Evolutionary conservation across 2,888 invertebrate species (phyloP), one percentile per base, ranked within the genome.

Genomic region (Miltochrista miniata): DNA sequence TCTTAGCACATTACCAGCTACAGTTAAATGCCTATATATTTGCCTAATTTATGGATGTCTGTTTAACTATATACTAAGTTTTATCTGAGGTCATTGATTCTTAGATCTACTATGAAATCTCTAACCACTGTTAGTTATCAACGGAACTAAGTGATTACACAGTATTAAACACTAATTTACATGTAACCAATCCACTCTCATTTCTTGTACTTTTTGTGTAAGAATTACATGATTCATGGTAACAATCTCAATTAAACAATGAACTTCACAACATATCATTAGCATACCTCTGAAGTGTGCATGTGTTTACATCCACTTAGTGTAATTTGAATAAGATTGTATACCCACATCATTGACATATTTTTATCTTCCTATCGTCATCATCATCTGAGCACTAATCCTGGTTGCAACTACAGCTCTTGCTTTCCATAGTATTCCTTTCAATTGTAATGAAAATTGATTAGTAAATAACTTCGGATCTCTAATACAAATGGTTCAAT

Each of bases 1-100:
- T 61, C 71, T 67, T 58, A 59, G 53, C 65, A 68, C 66, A 70
- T 61, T 66, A 65, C 67, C 69, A 59, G 70, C 73, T 73, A 68
- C 69, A 72, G 70, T 76, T 64, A 66, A 7, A 77, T 73, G 68
- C 65, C 73, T 71, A 75, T 76, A 45, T 62, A 63, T 72, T 69
- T 74, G 66, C 60, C 64, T 74, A 68, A 70, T 72, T 68, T 69
- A 66, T 62, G 18, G 15, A 64, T 64, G 57, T 55, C 51, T 47
- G 52, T 70, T 74, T 76, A 65, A 67, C 64, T 71, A 72, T 56
- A 59, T 39, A 60, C 52, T 56, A 54, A 58, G 45, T 61, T 61
- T 57, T 63, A 59, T 71, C 67, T 73, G 60, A 61, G 61, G 60
- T 63, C 62, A 61, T 61, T 68, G 63, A 49, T 64, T 65, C 57